Conservation (phyloP, 1,140 invertebrate species). For the Penaeus vannamei region DNA sequence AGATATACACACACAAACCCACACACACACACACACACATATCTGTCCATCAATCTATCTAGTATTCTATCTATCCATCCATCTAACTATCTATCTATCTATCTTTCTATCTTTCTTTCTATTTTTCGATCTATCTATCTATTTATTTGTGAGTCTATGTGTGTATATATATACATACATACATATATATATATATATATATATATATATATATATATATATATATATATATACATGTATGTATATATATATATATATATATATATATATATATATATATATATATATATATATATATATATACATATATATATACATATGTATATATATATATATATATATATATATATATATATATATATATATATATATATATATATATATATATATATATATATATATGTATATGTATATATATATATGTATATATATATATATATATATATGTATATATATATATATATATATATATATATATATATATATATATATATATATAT, state of each 20-base stretch:
- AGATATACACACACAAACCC: too few species aligned
- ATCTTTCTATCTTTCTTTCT: too few species aligned
- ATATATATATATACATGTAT: constrained; percentile 48
- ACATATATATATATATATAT: constrained; percentile 50
- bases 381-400: not conserved
- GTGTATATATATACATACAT: constrained; percentile 43
- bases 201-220: constrained; percentile 47
- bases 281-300: constrained; percentile 37
- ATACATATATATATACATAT: not conserved
- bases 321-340: not conserved
- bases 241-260: constrained; percentile 48
- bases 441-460: constrained; percentile 32
- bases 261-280: constrained; percentile 50
- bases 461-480: constrained; percentile 12
- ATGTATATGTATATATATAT: constrained; percentile 6
- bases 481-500: too few species aligned
- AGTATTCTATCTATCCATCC: too few species aligned
- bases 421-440: constrained; percentile 9
- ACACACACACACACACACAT: too few species aligned
- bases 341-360: not conserved
- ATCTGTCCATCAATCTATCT: too few species aligned
- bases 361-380: constrained; percentile 6
- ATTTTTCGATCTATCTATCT: constrained; percentile 20
- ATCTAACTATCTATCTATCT: too few species aligned
- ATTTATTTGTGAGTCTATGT: constrained; percentile 38